A percentile compares a stretch with the other conserved stretches of the same genome.
Conservation (phyloP, 53 echinoderm and acorn worm genomes). For the Astropecten irregularis region DNA sequence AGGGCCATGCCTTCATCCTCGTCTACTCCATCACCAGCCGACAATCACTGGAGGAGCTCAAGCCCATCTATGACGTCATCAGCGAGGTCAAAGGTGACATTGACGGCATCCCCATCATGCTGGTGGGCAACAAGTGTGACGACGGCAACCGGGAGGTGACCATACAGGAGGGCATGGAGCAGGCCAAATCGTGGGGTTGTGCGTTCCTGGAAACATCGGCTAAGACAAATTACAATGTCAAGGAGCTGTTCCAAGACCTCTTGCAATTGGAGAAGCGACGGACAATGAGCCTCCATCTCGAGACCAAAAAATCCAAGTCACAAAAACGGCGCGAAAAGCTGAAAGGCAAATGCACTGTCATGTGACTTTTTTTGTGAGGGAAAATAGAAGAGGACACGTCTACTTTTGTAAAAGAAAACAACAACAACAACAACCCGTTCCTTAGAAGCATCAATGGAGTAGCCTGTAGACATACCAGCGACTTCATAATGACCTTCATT, state of each 20-base stretch:
- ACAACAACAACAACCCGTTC: background rate
- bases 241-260: conserved; percentile 98
- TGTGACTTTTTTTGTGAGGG: conserved; percentile 64
- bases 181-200: conserved; percentile 90
- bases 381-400: too few species aligned
- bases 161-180: conserved; percentile 93
- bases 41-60: conserved; percentile 97
- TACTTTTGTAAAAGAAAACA: background rate
- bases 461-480: too few species aligned
- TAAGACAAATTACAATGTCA: conserved; percentile 99
- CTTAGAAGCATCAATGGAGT: background rate
- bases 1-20: conserved; percentile 98
- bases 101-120: conserved; percentile 96
- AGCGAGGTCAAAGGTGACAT: conserved; percentile 98
- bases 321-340: conserved; percentile 97
- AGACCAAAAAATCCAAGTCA: conserved; percentile 98
- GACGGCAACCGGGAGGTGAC: conserved; percentile 92
- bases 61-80: conserved; percentile 95
- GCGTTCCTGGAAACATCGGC: conserved; percentile 97
- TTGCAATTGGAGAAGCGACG: conserved; percentile 95
- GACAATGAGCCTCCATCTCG: conserved; percentile 97
- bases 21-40: conserved; percentile 99
- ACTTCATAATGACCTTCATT: too few species aligned
- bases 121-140: conserved; percentile 98
- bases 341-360: conserved; percentile 98